These are phyloP conservation scores for Paralichthys olivaceus DNA, from an alignment of 2,113 vertebrate species.

Conservation along the genomic window DNA sequence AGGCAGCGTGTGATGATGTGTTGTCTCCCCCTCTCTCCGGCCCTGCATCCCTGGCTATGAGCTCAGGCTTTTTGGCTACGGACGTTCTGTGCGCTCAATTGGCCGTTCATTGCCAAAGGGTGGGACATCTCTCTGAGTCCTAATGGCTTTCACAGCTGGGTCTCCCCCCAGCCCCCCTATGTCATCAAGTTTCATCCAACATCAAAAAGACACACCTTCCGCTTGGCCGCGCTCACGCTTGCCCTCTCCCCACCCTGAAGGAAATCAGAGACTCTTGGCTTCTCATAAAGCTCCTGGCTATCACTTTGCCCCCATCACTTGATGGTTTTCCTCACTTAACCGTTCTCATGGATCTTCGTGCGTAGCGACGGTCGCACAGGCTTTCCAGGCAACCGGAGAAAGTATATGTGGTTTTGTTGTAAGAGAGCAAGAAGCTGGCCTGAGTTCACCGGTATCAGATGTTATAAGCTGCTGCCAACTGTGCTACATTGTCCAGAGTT, in stretches of 20 bases:
- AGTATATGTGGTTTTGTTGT: constrained; percentile 4
- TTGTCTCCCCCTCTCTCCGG: constrained; percentile 15
- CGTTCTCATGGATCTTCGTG: constrained; percentile 29
- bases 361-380: background rate
- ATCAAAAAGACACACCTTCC: constrained; percentile 77
- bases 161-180: constrained; percentile 40
- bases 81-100: constrained; percentile 20
- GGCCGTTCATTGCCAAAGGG: constrained; percentile 61
- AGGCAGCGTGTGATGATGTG: constrained; percentile 57
- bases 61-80: constrained; percentile 39
- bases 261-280: constrained; percentile 53
- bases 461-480: constrained; percentile 24
- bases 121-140: constrained; percentile 56
- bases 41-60: constrained; percentile 21
- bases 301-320: constrained; percentile 37
- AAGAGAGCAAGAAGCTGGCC: background rate
- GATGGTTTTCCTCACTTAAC: constrained; percentile 51
- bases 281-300: constrained; percentile 56
- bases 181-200: constrained; percentile 73
- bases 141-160: constrained; percentile 78
- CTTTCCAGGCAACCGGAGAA: constrained; percentile 42
- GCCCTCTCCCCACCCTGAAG: background rate
- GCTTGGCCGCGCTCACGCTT: constrained; percentile 39
- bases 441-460: constrained; percentile 25
- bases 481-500: constrained; percentile 8